Evolutionary conservation across 2,888 invertebrate genomes (phyloP).

Genomic region (Brachyopa scutellaris): DNA sequence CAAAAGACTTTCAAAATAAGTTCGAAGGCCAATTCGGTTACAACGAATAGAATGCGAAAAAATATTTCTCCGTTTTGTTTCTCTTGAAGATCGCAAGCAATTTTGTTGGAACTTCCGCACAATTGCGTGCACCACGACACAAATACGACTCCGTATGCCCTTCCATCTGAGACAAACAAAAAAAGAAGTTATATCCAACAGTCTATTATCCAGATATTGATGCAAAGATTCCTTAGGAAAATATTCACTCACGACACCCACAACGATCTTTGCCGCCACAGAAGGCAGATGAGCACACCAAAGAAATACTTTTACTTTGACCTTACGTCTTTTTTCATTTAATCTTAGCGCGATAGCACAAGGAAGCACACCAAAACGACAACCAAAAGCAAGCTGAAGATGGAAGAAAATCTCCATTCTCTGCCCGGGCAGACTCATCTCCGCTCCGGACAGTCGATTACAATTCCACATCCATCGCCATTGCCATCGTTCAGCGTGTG

Average conservation of each 20-base stretch:
- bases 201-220: constrained; percentile 65
- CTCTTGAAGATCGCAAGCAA: constrained; percentile 24
- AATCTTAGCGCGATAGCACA: constrained; percentile 66
- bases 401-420: constrained; percentile 52
- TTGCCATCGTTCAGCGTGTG: constrained; percentile 60
- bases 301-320: constrained; percentile 72
- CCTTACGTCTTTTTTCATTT: constrained; percentile 68
- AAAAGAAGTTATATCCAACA: constrained; percentile 49
- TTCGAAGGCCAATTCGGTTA: constrained; percentile 27
- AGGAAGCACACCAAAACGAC: constrained; percentile 47
- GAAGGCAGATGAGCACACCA: constrained; percentile 49
- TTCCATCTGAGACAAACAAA: constrained; percentile 45
- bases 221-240: constrained; percentile 60
- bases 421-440: constrained; percentile 35
- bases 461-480: constrained; percentile 63
- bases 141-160: constrained; percentile 61
- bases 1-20: constrained; percentile 34
- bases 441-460: constrained; percentile 35
- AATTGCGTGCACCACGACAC: constrained; percentile 68
- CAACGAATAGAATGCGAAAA: constrained; percentile 44
- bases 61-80: constrained; percentile 15
- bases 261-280: constrained; percentile 43
- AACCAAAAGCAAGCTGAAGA: constrained; percentile 15
- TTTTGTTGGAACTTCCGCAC: constrained; percentile 63
- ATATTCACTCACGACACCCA: constrained; percentile 67